Evolutionary conservation across 2,888 invertebrate species (phyloP), one percentile per base, ranked within the genome.

Genomic region (Acleris laterana): DNA sequence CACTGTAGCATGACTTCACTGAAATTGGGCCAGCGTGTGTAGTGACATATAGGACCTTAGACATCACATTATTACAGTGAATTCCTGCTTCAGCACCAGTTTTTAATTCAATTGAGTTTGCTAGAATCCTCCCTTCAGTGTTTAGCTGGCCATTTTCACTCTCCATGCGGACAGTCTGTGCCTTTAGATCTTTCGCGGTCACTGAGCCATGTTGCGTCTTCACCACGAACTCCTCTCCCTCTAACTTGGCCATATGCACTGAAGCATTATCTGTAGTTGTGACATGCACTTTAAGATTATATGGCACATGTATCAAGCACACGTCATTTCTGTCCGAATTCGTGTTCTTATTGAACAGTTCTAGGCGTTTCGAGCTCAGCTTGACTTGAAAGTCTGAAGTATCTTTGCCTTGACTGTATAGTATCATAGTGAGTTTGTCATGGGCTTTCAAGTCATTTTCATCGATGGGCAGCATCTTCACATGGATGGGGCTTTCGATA

Each of bases 401-500:
- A 58, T 87, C 89, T 70, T 89, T 90, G 17, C 92, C 91, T 76
- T 83, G 84, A 72, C 93, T 92, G 69, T 92, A 93, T 46, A 93
- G 74, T 69, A 87, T 88, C 89, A 93, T 91, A 67, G 89, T 90
- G 53, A 93, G 75, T 72, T 82, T 92, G 72, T 93, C 85, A 67
- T 93, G 93, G 60, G 91, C 87, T 55, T 84, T 86, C 44, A 90
- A 62, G 68, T 92, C 89, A 63, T 90, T 88, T 0, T 90, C 88
- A 69, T 93, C 93, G 68, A 93, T 91, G 3, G 93, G 93, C 69
- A 87, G 84, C 53, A 93, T 84, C 72, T 88, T 92, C 52, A 93
- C 93, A 73, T 93, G 93, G 74, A 93, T 93, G 32, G 93, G 93
- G 67, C 93, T 93, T 67, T 93, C 93, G 19, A 93, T 88, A 65